Base-by-base conservation (phyloP, 2,113 vertebrate genomes). In the Oreochromis aureus region DNA sequence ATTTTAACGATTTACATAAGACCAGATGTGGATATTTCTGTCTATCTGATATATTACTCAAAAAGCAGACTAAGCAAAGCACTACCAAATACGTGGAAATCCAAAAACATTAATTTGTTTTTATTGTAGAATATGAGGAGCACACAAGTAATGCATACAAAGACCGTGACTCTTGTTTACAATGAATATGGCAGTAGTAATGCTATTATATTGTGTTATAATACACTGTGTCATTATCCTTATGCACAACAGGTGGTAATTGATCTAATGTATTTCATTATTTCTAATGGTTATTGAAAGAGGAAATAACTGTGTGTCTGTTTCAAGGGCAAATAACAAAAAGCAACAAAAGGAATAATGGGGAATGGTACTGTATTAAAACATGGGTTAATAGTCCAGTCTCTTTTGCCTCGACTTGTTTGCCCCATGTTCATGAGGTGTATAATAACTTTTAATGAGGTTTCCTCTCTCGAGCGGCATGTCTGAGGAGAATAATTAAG, bases 251-350 rank as follows among this genome's bases (percentile, higher is more conserved):
- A 32, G 58, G 63, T 85, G 18, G 10, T 66, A 58, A 78, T 10
- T 61, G 69, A 58, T 22, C 19, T 59, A 82, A 82, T 87, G 15
- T 12, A 41, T 7, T 66, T 69, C 46, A 81, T 81, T 76, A 61
- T 54, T 84, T 73, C 39, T 41, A 30, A 48, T 10, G 32, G 44
- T 76, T 87, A 16, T 13, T 85, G 48, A 82, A 51, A 3, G 51
- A 5, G 1, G 56, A 9, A 69, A 48, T 32, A 83, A 34, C 56
- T 32, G 13, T 32, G n/a, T 24, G 8, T 10, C 18, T 56, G 19
- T 66, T 82, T 78, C 27, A 53, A 78, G 44, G 73, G 46, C 46
- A 78, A 78, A 78, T 78, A 51, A 80, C 66, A 80, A 53, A 85
- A 19, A 5, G 18, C 12, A n/a, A n/a, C 56, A 15, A 2, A 13